Evolutionary conservation across 2,797 vertebrate genomes (phyloP), one percentile per base, ranked within the genome.

Genomic region (Cyprinodon diabolis): DNA sequence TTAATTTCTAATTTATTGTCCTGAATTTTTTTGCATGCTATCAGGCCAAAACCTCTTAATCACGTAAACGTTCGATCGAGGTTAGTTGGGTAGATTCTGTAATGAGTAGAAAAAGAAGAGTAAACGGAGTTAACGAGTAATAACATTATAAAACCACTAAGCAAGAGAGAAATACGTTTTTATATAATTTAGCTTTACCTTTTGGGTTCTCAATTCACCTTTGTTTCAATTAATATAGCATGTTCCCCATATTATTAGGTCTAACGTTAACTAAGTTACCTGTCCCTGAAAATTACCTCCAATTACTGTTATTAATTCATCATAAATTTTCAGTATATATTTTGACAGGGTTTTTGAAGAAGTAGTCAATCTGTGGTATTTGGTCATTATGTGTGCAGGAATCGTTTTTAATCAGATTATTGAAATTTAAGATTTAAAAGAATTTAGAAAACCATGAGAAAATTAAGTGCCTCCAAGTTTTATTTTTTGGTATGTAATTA

Each of bases 381-480:
- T 13, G 43, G 7, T 12, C 49, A 51, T 37, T 3, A 71, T 13
- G 25, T n/a, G 15, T n/a, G 55, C 12, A 40, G 47, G 37, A 45
- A 11, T 2, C 6, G 66, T 65, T 13, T 37, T 14, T 37, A n/a
- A 1, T 69, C 13, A 63, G 47, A 10, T 69, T 21, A 58, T 37
- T 48, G 25, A 49, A 23, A 23, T 47, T 79, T 67, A 48, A 72
- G 80, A 67, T 78, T 69, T 25, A 74, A 72, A 62, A 71, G 65
- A 71, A 15, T 62, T 79, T 83, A 60, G 21, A 78, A 75, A 21
- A 7, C 57, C 83, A 73, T 85, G 75, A 72, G 79, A 84, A 79
- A 81, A 67, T 2, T 6, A 83, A 71, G 90, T 79, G 67, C 78
- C 74, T 81, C 77, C 71, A 85, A 84, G 84, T 73, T 43, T 43